Evolutionary conservation across 2,888 invertebrate genomes (phyloP).

Genomic region (Microplitis deprimator): DNA sequence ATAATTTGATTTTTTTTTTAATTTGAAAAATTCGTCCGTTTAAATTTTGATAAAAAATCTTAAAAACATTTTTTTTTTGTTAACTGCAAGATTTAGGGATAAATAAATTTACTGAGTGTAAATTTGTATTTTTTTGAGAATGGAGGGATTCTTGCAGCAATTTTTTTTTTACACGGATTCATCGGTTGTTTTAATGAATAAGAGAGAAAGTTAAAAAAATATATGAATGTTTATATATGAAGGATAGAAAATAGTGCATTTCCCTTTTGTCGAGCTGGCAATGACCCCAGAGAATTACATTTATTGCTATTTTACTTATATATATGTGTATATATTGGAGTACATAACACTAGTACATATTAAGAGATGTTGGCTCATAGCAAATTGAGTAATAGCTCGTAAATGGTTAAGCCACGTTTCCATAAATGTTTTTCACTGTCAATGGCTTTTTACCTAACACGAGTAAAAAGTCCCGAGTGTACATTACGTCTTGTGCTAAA

Average conservation of each 20-base stretch:
- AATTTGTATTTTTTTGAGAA: not conserved
- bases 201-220: slow-evolving; percentile 9
- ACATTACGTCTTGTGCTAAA: too few relatives aligned
- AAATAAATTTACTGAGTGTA: too few relatives aligned
- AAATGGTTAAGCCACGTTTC: slow-evolving; percentile 65
- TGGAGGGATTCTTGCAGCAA: too few relatives aligned
- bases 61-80: too few relatives aligned
- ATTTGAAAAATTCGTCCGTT: too few relatives aligned
- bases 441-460: slow-evolving; percentile 55
- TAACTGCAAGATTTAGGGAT: too few relatives aligned
- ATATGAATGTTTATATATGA: not conserved
- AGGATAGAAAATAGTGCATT: slow-evolving; percentile 30
- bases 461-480: slow-evolving; percentile 9
- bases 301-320: slow-evolving; percentile 34
- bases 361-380: slow-evolving; percentile 45
- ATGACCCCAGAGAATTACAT: slow-evolving; percentile 40
- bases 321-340: too few relatives aligned
- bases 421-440: slow-evolving; percentile 66
- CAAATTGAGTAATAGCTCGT: slow-evolving; percentile 65
- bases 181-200: not conserved
- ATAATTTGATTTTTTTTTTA: too few relatives aligned
- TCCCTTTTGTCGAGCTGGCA: slow-evolving; percentile 33
- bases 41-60: too few relatives aligned
- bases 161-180: too few relatives aligned
- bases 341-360: slow-evolving; percentile 29